phyloP scores from a whole-genome alignment of 2,797 vertebrate species.

The Odontamblyopus lacepedii region DNA sequence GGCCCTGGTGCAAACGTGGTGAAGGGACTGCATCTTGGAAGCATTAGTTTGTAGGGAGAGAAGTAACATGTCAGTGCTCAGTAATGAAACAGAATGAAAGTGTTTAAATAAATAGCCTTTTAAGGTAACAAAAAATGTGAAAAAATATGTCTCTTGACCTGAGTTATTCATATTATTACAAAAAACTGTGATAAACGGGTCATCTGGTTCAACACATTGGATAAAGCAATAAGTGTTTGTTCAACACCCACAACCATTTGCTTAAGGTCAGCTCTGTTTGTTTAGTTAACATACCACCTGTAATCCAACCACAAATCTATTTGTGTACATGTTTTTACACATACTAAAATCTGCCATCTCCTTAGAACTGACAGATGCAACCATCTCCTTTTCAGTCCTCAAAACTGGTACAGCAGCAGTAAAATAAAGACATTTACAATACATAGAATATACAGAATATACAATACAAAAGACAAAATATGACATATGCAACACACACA shows the following conservation, averaged over 20 bases:
- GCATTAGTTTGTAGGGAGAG: no score
- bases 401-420: no score
- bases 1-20: constrained; percentile 34
- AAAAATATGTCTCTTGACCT: neutral
- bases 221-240: constrained; percentile 9
- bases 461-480: no score
- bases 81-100: neutral
- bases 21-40: constrained; percentile 5
- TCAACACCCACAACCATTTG: constrained; percentile 28
- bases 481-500: no score
- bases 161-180: constrained; percentile 2
- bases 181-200: constrained; percentile 3
- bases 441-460: no score
- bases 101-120: no score
- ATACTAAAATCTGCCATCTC: no score
- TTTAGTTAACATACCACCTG: neutral
- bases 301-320: neutral
- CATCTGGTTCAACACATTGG: constrained; percentile 22
- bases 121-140: neutral
- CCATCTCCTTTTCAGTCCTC: no score
- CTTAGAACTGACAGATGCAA: no score
- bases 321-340: neutral
- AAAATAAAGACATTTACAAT: no score
- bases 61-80: neutral
- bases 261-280: constrained; percentile 13